A percentile compares a stretch with the other conserved stretches of the same genome.
These are phyloP conservation scores for Nomada flava DNA, from an alignment of 2,888 invertebrate genomes.

Conservation along the genomic window DNA sequence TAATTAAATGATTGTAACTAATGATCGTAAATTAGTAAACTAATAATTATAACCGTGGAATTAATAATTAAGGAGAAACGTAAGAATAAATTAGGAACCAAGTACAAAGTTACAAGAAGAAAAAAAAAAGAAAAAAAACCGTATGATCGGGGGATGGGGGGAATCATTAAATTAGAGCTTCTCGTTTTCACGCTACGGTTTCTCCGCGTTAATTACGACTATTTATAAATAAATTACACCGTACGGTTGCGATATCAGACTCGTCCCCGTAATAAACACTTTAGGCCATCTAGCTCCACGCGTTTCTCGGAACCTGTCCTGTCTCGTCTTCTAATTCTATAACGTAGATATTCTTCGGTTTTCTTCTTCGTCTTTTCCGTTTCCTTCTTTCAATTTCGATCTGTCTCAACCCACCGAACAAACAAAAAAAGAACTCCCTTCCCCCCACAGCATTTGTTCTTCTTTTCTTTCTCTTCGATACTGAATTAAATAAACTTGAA, in stretches of 20 bases:
- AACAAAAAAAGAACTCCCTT: not conserved
- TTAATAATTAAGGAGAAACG: constrained; percentile 57
- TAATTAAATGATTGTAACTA: constrained; percentile 62
- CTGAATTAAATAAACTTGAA: not conserved
- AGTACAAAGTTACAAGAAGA: constrained; percentile 77
- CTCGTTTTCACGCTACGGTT: constrained; percentile 38
- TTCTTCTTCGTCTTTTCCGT: not conserved
- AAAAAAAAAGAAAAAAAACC: constrained; percentile 51
- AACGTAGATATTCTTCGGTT: constrained; percentile 20
- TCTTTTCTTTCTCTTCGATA: not conserved
- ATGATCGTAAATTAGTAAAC: constrained; percentile 59
- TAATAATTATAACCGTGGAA: constrained; percentile 58
- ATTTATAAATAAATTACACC: constrained; percentile 68
- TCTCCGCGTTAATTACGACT: constrained; percentile 64
- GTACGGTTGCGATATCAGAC: constrained; percentile 33
- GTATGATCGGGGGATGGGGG: not conserved
- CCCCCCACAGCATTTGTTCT: not conserved
- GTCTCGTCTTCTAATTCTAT: constrained; percentile 39
- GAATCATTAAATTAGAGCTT: constrained; percentile 79
- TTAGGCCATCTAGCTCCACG: constrained; percentile 64
- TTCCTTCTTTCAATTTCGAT: not conserved
- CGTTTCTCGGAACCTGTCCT: constrained; percentile 44
- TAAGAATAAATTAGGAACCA: constrained; percentile 84
- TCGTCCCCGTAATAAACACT: constrained; percentile 42
- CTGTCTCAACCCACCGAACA: not conserved